Evolutionary conservation across 2,888 invertebrate species (phyloP).

Genomic region (Malacosoma neustria): DNA sequence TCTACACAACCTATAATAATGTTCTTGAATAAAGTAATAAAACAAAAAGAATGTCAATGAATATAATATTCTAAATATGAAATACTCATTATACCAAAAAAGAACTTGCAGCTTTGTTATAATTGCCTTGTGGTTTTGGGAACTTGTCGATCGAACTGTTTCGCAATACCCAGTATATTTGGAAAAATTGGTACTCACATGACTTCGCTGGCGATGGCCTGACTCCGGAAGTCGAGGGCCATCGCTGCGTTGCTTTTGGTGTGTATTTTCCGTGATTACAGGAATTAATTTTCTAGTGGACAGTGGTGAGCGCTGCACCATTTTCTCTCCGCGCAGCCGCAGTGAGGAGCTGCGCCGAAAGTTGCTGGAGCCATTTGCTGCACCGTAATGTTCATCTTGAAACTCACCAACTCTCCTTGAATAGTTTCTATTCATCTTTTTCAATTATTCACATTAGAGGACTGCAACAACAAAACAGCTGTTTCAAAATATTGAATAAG

Average conservation of each 20-base stretch:
- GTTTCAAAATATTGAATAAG: constrained; percentile 18
- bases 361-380: constrained; percentile 66
- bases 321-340: constrained; percentile 80
- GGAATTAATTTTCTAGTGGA: constrained; percentile 71
- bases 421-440: constrained; percentile 63
- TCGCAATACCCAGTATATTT: no score
- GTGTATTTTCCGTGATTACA: constrained; percentile 77
- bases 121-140: no score
- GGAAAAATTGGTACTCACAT: constrained; percentile 53
- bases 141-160: no score
- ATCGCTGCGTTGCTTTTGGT: constrained; percentile 62
- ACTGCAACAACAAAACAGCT: constrained; percentile 52
- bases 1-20: no score
- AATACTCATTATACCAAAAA: no score
- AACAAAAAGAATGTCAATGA: no score
- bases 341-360: constrained; percentile 79
- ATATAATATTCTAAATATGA: no score
- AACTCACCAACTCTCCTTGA: constrained; percentile 54
- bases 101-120: no score
- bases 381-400: constrained; percentile 68
- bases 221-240: constrained; percentile 57
- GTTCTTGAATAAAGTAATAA: no score
- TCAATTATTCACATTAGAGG: constrained; percentile 54
- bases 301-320: constrained; percentile 70
- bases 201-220: constrained; percentile 71